These are phyloP conservation scores for Metacarcinus magister DNA, from an alignment of 2,888 invertebrate species.

Conservation along the genomic window DNA sequence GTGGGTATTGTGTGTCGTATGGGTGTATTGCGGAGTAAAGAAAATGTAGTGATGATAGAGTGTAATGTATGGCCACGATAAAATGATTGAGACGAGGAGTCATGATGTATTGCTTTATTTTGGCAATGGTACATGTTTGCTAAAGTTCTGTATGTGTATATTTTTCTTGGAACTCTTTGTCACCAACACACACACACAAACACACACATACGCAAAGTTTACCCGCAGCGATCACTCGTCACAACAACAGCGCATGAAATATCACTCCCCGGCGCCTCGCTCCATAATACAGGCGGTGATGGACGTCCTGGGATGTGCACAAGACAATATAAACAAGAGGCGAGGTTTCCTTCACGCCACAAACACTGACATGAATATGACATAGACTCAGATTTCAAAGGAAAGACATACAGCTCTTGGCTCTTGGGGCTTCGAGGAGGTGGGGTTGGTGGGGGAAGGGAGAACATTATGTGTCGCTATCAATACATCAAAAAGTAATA, in stretches of 20 bases:
- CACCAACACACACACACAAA: neutral
- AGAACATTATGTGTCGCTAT: constrained; percentile 18
- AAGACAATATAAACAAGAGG: constrained; percentile 29
- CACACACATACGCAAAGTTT: neutral
- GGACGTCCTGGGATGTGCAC: constrained; percentile 29
- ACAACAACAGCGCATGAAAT: neutral
- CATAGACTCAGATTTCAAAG: neutral
- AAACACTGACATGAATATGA: constrained; percentile 31
- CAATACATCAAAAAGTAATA: constrained; percentile 65
- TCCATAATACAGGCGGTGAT: neutral
- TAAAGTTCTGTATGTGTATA: neutral
- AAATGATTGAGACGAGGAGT: too few species aligned
- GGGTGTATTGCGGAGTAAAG: neutral
- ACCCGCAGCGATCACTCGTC: neutral
- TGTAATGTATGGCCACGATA: neutral
- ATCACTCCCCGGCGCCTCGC: neutral
- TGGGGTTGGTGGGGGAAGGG: neutral
- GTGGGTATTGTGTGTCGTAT: neutral
- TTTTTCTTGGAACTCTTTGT: neutral
- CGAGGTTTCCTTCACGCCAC: constrained; percentile 36
- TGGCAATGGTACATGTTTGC: neutral
- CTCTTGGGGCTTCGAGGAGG: neutral
- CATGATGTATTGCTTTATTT: neutral
- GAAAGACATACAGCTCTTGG: constrained; percentile 12
- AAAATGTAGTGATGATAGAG: neutral